Conservation (phyloP, 2,797 vertebrate genomes). For the Rhinichthys osculus region DNA sequence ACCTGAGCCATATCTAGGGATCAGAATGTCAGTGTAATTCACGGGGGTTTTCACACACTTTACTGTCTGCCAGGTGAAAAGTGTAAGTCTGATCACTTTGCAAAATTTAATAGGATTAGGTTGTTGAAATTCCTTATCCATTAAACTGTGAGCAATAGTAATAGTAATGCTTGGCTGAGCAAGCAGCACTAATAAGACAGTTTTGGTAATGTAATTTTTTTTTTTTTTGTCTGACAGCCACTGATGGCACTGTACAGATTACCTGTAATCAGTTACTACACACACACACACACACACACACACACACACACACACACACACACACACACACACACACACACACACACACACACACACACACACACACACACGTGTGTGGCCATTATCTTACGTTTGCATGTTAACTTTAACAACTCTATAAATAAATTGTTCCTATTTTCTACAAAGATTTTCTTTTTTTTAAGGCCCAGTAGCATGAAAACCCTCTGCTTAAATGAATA, state of each 20-base stretch:
- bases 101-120: constrained; percentile 10
- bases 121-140: constrained; percentile 12
- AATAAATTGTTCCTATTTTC: no score
- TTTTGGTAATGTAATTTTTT: constrained; percentile 67
- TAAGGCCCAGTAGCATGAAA: not conserved
- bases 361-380: no score
- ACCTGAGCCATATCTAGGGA: not conserved
- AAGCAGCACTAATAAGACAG: constrained; percentile 59
- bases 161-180: constrained; percentile 28
- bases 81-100: constrained; percentile 23
- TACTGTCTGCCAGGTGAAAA: constrained; percentile 12
- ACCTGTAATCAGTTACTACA: no score
- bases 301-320: no score
- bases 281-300: no score
- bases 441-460: no score
- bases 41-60: not conserved
- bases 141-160: constrained; percentile 10
- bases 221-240: constrained; percentile 3
- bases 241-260: not conserved
- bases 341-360: no score
- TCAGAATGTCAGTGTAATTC: not conserved
- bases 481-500: not conserved
- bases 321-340: no score
- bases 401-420: no score
- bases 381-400: no score